Conservation (phyloP, 2,797 vertebrate species). For the Melanotaenia trifasciata region DNA sequence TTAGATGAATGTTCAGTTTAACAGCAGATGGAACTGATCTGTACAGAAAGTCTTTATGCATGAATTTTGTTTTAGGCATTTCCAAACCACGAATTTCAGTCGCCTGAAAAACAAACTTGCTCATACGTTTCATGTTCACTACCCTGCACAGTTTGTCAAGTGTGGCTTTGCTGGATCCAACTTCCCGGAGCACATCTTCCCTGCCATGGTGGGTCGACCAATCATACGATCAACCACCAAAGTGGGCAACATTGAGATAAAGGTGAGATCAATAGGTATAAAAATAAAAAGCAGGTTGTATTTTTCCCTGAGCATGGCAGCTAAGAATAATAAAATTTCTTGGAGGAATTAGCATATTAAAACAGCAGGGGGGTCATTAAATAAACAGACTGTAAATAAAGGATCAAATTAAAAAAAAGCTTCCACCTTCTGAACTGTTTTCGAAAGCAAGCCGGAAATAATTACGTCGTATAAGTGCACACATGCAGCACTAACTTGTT, state of each 20-base stretch:
- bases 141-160: constrained; percentile 84
- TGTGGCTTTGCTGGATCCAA: constrained; percentile 88
- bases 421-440: neutral
- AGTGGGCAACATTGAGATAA: constrained; percentile 88
- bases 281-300: neutral
- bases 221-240: constrained; percentile 83
- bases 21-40: constrained; percentile 10
- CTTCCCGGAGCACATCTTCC: constrained; percentile 89
- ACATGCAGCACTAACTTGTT: neutral
- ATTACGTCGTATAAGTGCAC: neutral
- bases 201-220: constrained; percentile 86
- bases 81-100: constrained; percentile 19
- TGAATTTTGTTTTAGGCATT: neutral
- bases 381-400: neutral
- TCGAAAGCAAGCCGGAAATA: neutral
- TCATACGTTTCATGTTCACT: constrained; percentile 16
- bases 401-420: neutral
- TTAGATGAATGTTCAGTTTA: constrained; percentile 24
- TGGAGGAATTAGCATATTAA: neutral
- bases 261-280: constrained; percentile 72
- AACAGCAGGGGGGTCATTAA: neutral
- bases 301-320: neutral
- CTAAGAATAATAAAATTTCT: neutral
- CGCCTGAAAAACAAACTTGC: constrained; percentile 4
- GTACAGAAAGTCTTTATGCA: constrained; percentile 1